Percentiles rank a stretch among this genome's conserved stretches.
These are phyloP conservation scores for Pangasius larnaudii DNA, from an alignment of 2,797 vertebrate species.

Conservation along the genomic window DNA sequence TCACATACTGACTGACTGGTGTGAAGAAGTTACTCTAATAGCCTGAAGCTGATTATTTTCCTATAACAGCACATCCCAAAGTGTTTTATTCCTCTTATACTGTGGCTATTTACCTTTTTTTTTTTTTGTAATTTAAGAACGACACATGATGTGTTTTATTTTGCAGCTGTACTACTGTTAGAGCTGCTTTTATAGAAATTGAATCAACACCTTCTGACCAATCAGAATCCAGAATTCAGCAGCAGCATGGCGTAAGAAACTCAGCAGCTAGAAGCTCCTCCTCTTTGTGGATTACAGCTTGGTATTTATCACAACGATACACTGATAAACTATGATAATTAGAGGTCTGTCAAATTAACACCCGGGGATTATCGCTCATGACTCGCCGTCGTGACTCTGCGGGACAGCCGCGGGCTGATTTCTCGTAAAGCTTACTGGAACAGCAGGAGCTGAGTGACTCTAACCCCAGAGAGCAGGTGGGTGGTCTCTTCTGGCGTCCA, in stretches of 20 bases:
- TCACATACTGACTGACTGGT: not conserved
- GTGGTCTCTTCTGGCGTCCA: not conserved
- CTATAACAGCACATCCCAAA: not conserved
- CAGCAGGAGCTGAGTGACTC: not conserved
- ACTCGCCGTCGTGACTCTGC: not conserved
- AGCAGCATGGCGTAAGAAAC: not conserved
- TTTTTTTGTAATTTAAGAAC: not conserved
- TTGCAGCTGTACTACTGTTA: too few species aligned
- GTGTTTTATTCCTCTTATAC: not conserved
- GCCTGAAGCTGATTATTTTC: not conserved
- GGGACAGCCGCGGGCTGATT: not conserved
- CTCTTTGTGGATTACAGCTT: not conserved
- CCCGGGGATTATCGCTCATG: not conserved
- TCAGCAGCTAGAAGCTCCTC: not conserved
- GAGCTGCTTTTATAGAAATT: not conserved
- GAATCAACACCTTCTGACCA: not conserved
- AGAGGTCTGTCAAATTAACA: not conserved
- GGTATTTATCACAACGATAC: not conserved
- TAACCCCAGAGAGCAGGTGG: not conserved
- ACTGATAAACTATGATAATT: not conserved
- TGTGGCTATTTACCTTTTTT: not conserved
- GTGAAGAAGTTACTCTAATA: not conserved
- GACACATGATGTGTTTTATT: not conserved
- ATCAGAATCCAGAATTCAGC: not conserved
- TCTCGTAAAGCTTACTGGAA: not conserved